These are phyloP conservation scores for Ethmia dodecea DNA, from an alignment of 2,888 invertebrate genomes.

Conservation along the genomic window DNA sequence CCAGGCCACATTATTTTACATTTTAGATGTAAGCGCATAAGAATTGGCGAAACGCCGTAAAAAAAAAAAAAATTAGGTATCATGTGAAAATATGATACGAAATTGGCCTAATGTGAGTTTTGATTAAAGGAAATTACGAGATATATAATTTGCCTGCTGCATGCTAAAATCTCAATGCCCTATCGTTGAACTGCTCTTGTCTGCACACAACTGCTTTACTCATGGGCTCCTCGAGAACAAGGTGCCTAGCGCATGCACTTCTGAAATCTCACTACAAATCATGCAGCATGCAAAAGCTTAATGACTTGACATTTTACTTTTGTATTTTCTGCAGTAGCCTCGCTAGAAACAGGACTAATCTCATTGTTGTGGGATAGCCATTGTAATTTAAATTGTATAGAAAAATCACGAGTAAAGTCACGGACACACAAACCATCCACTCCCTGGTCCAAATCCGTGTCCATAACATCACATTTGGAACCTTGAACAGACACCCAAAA, in stretches of 20 bases:
- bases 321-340: conserved; percentile 35
- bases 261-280: conserved; percentile 41
- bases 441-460: conserved; percentile 28
- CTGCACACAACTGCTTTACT: conserved; percentile 49
- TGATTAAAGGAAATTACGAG: background rate
- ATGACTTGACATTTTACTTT: conserved; percentile 31
- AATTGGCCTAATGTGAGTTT: conserved; percentile 31
- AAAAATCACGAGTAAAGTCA: conserved; percentile 21
- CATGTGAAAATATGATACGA: conserved; percentile 16
- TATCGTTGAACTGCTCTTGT: conserved; percentile 32
- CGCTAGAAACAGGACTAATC: conserved; percentile 28
- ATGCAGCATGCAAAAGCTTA: conserved; percentile 76
- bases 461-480: conserved; percentile 29
- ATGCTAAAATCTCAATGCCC: conserved; percentile 53
- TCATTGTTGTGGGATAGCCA: conserved; percentile 27
- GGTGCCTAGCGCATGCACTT: conserved; percentile 54
- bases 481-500: conserved; percentile 58
- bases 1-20: conserved; percentile 34
- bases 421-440: conserved; percentile 39
- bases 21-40: conserved; percentile 41
- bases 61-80: conserved; percentile 21
- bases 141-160: conserved; percentile 67
- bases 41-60: conserved; percentile 27
- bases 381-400: conserved; percentile 9
- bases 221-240: conserved; percentile 34